Percentiles rank a stretch among this genome's conserved stretches.
Conservation (phyloP, 2,888 invertebrate genomes). For the Volucella inanis region DNA sequence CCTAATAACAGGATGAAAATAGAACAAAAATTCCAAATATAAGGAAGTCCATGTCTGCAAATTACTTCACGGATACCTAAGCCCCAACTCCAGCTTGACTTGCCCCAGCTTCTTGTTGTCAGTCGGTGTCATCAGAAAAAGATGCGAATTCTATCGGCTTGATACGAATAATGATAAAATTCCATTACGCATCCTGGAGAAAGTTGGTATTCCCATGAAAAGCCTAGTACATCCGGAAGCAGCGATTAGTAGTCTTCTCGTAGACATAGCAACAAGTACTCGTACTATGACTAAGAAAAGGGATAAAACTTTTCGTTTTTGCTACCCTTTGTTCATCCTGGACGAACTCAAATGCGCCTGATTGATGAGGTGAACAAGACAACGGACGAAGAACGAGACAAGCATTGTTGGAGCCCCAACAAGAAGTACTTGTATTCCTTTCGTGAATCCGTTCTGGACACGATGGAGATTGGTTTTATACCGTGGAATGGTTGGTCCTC, state of each 20-base stretch:
- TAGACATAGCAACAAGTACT: constrained; percentile 70
- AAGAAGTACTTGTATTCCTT: constrained; percentile 4
- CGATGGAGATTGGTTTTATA: constrained; percentile 21
- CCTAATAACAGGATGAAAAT: constrained; percentile 20
- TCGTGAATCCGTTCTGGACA: constrained; percentile 9
- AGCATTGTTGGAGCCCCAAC: constrained; percentile 23
- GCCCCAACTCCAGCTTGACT: background rate
- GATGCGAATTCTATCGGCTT: constrained; percentile 31
- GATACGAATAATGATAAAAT: constrained; percentile 57
- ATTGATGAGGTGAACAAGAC: constrained; percentile 34
- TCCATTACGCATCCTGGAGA: constrained; percentile 68
- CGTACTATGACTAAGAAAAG: constrained; percentile 52
- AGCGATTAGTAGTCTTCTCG: constrained; percentile 19
- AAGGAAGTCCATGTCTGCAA: constrained; percentile 65
- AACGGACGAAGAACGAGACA: constrained; percentile 15
- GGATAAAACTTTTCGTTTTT: constrained; percentile 35
- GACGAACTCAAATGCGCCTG: constrained; percentile 18
- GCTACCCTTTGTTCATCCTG: constrained; percentile 4
- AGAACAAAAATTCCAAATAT: constrained; percentile 15
- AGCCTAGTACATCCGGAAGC: constrained; percentile 1
- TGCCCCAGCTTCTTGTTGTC: no score
- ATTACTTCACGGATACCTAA: constrained; percentile 61
- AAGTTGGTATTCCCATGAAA: constrained; percentile 44
- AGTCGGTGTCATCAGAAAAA: constrained; percentile 19
- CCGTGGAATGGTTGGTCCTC: constrained; percentile 29